phyloP scores from a whole-genome alignment of 2,113 vertebrate genomes.

The Spea bombifrons region DNA sequence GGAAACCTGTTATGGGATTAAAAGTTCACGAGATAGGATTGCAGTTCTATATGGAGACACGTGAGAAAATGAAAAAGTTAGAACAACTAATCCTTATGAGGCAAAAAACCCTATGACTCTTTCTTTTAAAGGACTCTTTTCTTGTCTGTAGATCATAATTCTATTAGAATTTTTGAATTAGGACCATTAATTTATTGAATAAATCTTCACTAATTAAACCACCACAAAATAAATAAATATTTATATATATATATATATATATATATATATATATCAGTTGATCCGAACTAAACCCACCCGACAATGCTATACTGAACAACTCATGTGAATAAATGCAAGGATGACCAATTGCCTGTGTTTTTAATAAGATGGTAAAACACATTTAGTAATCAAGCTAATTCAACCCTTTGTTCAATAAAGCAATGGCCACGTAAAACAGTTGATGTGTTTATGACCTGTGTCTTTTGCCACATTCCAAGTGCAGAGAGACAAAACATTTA shows the following conservation, averaged over 20 bases:
- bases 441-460: conserved; percentile 36
- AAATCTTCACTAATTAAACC: too few species aligned
- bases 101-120: conserved; percentile 32
- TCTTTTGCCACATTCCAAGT: conserved; percentile 34
- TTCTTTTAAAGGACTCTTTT: background rate
- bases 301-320: too few species aligned
- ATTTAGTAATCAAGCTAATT: background rate
- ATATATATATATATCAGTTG: background rate
- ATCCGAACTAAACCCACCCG: background rate
- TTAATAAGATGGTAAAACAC: background rate
- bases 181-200: too few species aligned
- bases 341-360: background rate
- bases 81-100: conserved; percentile 54
- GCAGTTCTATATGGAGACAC: conserved; percentile 70
- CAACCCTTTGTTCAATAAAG: conserved; percentile 9
- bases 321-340: background rate
- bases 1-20: conserved; percentile 77
- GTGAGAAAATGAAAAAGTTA: conserved; percentile 71
- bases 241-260: background rate
- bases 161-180: too few species aligned
- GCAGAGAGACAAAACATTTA: conserved; percentile 28
- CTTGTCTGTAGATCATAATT: too few species aligned
- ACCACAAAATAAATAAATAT: background rate
- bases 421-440: conserved; percentile 9
- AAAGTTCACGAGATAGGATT: conserved; percentile 74